Percentiles rank a stretch among this genome's conserved stretches.
phyloP scores from a whole-genome alignment of 1,140 invertebrate species.

The Drosophila mojavensis region DNA sequence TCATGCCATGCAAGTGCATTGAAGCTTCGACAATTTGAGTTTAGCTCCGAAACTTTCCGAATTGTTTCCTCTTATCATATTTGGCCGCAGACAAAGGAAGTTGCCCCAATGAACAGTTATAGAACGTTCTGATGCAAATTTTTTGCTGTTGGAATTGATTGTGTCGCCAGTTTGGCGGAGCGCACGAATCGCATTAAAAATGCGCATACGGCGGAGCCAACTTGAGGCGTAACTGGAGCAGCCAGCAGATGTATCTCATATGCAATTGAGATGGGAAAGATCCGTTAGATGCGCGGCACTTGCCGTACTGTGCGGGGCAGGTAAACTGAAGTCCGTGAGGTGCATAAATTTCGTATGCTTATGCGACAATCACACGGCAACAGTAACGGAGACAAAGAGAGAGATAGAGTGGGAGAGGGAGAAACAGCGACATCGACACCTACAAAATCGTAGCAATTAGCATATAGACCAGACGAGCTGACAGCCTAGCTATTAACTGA shows the following conservation, averaged over 20 bases:
- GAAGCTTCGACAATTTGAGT: not conserved
- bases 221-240: conserved; percentile 62
- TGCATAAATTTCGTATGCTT: conserved; percentile 28
- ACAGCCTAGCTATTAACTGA: conserved; percentile 28
- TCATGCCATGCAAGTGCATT: not conserved
- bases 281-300: conserved; percentile 23
- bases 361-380: conserved; percentile 1
- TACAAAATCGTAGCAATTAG: conserved; percentile 15
- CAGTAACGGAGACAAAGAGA: not conserved
- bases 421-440: not conserved
- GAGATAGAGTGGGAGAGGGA: not conserved
- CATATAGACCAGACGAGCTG: conserved; percentile 12
- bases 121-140: conserved; percentile 58
- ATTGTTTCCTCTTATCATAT: conserved; percentile 10
- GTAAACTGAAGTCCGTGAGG: not conserved
- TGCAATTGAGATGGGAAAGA: conserved; percentile 13
- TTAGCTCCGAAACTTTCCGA: not conserved
- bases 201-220: conserved; percentile 60
- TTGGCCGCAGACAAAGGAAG: conserved; percentile 61
- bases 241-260: conserved; percentile 60
- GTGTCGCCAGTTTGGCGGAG: conserved; percentile 61
- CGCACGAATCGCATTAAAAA: conserved; percentile 31
- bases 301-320: conserved; percentile 14
- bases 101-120: conserved; percentile 69
- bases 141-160: conserved; percentile 8